Evolutionary conservation across 2,888 invertebrate genomes (phyloP), one percentile per base, ranked within the genome.

Genomic region (Diplolepis rosae): DNA sequence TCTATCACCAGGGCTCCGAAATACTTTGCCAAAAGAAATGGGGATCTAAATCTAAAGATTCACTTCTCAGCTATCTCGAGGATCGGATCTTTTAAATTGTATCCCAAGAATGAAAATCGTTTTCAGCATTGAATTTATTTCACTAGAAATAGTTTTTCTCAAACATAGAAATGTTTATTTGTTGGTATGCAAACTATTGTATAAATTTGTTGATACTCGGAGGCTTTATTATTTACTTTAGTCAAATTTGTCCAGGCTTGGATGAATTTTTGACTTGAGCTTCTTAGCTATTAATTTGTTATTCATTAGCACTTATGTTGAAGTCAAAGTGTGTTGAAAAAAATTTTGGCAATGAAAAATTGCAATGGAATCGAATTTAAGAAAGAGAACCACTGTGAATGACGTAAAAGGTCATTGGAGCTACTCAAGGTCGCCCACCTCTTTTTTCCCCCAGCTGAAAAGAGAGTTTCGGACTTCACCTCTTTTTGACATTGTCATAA

Each of bases 401-500:
- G 65, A 69, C 65, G 70, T 73, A 51, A 51, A 51, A 66, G 72
- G 75, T 77, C 78, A 72, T 77, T 72, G 74, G 69, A 71, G 75
- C 74, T 76, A 73, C 73, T 75, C 77, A 77, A 77, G 77, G 76
- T 70, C 76, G 70, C 48, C 75, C 39, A 65, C 68, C 66, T 73
- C 70, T 74, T 70, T 71, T 74, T 70, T 56, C 69, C 67, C 65
- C 70, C 28, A 75, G 56, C 65, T 73, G 69, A 67, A 54, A 73
- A 75, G 73, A 73, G 72, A 77, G 72, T 75, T 75, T 75, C 69
- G 69, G 70, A 77, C 72, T 77, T 71, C 73, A 70, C 72, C 69
- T 76, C 67, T 71, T 75, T 76, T 68, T 71, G 28, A 56, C 35
- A 22, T 35, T 56, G 35, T 56, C 56, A 35, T 56, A 35, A 56